A percentile compares a stretch with the other conserved stretches of the same genome.
These are phyloP conservation scores for Polyodon spathula DNA, from an alignment of 2,113 vertebrate species.

Conservation along the genomic window DNA sequence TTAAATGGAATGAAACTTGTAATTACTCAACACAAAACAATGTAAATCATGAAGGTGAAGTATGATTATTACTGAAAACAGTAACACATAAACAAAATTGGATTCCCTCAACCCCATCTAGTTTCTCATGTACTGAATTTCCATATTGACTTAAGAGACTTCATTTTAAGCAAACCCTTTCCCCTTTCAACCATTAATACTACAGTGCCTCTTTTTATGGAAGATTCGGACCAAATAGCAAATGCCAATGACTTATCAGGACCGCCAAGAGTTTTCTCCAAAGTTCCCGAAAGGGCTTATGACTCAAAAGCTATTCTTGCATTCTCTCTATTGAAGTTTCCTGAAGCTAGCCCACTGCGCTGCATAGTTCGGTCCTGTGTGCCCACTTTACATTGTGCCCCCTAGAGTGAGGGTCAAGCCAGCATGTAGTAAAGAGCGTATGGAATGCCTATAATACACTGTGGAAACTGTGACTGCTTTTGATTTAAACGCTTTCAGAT, in stretches of 20 bases:
- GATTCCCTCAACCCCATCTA: no score
- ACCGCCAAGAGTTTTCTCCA: slow-evolving; percentile 37
- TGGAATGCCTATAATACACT: slow-evolving; percentile 55
- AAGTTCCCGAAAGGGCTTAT: slow-evolving; percentile 22
- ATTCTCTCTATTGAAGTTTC: slow-evolving; percentile 28
- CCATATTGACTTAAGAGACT: no score
- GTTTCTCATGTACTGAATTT: no score
- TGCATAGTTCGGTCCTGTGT: slow-evolving; percentile 45
- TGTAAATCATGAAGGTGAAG: no score
- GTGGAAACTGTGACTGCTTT: slow-evolving; percentile 65
- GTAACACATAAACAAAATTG: no score
- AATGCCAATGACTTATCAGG: slow-evolving; percentile 41
- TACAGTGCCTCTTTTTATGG: slow-evolving; percentile 32
- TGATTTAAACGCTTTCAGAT: slow-evolving; percentile 66
- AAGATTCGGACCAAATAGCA: slow-evolving; percentile 40
- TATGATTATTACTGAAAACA: no score
- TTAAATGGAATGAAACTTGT: no score
- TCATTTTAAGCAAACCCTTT: no score
- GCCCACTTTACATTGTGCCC: slow-evolving; percentile 43
- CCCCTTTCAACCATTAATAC: no score
- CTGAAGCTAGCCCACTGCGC: slow-evolving; percentile 33
- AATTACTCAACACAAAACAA: no score
- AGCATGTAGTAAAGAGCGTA: slow-evolving; percentile 39
- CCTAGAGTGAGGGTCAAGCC: slow-evolving; percentile 38
- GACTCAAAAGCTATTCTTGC: slow-evolving; percentile 31